These are phyloP conservation scores for Nephrotoma guestfalica DNA, from an alignment of 2,888 invertebrate species.

Conservation along the genomic window DNA sequence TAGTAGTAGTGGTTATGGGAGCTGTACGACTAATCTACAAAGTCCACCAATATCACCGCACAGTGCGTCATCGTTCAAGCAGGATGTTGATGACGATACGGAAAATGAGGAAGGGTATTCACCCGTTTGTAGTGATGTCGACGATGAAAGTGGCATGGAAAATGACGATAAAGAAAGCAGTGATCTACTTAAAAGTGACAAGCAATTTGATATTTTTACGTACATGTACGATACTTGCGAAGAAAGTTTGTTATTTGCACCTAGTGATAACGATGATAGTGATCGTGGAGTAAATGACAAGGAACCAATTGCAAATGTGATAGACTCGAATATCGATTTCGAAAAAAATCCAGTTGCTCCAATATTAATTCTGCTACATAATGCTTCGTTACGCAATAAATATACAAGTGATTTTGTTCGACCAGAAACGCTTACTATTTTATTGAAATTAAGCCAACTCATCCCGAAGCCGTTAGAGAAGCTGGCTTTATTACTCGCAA, in stretches of 20 bases:
- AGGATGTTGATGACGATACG: slow-evolving; percentile 12
- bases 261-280: slow-evolving; percentile 27
- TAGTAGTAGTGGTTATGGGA: slow-evolving; percentile 14
- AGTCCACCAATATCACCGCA: slow-evolving; percentile 3
- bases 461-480: neutral
- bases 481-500: neutral
- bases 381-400: neutral
- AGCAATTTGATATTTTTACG: slow-evolving; percentile 23
- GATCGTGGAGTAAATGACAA: slow-evolving; percentile 23
- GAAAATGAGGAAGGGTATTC: slow-evolving; percentile 26
- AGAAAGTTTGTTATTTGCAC: slow-evolving; percentile 17
- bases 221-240: slow-evolving; percentile 21
- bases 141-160: slow-evolving; percentile 13
- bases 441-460: neutral
- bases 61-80: slow-evolving; percentile 5
- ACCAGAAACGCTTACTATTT: slow-evolving; percentile 23
- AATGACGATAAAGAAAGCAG: slow-evolving; percentile 14
- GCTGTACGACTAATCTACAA: slow-evolving; percentile 1
- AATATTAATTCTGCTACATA: neutral
- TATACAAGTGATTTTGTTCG: slow-evolving; percentile 21
- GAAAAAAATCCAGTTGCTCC: slow-evolving; percentile 2
- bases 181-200: slow-evolving; percentile 20
- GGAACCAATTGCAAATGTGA: neutral
- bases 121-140: slow-evolving; percentile 31
- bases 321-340: neutral